These are phyloP conservation scores for Cinclus cinclus DNA, from an alignment of 2,113 vertebrate species.

Conservation along the genomic window DNA sequence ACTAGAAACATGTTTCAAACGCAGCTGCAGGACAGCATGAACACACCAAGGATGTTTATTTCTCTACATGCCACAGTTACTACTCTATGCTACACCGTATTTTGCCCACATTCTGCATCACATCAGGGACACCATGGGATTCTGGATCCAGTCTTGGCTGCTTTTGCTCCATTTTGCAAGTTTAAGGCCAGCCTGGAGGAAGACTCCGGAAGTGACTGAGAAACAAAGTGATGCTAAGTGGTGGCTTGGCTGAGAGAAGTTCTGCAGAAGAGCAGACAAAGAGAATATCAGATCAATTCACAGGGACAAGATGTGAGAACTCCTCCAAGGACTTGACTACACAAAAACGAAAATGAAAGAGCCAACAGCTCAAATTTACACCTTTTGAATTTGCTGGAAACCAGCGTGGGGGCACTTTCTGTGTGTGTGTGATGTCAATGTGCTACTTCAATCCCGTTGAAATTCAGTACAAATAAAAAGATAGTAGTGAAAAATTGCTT, in stretches of 20 bases:
- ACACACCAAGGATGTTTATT: slow-evolving; percentile 10
- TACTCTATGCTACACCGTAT: background rate
- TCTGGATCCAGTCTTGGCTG: background rate
- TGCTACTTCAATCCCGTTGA: background rate
- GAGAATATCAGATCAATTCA: background rate
- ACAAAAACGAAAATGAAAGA: slow-evolving; percentile 17
- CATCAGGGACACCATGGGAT: background rate
- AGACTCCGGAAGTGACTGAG: background rate
- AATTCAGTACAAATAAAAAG: slow-evolving; percentile 34
- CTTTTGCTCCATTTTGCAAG: background rate
- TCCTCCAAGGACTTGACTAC: background rate
- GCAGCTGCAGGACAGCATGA: background rate
- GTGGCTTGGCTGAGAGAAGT: background rate
- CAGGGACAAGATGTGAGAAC: slow-evolving; percentile 14
- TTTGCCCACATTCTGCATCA: background rate
- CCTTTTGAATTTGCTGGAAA: background rate
- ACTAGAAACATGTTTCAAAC: background rate
- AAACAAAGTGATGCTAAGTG: background rate
- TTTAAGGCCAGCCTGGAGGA: slow-evolving; percentile 25
- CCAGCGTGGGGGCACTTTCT: background rate
- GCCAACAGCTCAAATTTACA: background rate
- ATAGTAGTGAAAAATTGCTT: slow-evolving; percentile 43
- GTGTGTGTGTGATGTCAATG: background rate
- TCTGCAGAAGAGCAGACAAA: background rate
- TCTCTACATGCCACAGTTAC: slow-evolving; percentile 38